Percentiles rank a stretch among this genome's conserved stretches.
Conservation (phyloP, 2,888 invertebrate species). For the Harpagoxenus sublaevis region DNA sequence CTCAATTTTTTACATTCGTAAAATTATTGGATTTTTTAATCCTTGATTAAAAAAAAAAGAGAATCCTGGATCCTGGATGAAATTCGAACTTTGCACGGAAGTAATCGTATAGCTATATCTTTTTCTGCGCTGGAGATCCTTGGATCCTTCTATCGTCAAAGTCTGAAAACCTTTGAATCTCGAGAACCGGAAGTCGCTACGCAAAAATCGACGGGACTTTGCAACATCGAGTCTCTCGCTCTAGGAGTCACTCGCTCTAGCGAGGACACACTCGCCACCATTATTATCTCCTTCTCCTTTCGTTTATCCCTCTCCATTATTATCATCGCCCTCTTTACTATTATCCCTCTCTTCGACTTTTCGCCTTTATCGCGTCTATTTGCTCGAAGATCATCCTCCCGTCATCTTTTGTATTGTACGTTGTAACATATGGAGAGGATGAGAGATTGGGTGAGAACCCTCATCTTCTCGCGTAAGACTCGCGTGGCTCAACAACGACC, state of each 20-base stretch:
- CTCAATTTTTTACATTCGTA: conserved; percentile 9
- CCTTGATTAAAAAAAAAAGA: conserved; percentile 18
- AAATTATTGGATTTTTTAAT: conserved; percentile 7
- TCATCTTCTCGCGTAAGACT: conserved; percentile 66
- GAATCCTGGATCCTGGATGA: conserved; percentile 8
- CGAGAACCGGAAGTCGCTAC: neutral
- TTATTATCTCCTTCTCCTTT: conserved; percentile 19
- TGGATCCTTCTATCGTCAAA: neutral
- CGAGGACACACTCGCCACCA: conserved; percentile 18
- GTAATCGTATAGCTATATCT: neutral
- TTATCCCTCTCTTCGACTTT: neutral
- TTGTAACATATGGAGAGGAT: conserved; percentile 17
- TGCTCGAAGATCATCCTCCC: conserved; percentile 50
- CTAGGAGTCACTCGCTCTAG: neutral
- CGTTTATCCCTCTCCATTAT: conserved; percentile 40
- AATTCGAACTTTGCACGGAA: neutral
- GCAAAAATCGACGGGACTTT: conserved; percentile 46
- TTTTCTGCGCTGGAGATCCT: neutral
- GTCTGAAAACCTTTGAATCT: conserved; percentile 3
- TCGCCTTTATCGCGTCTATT: conserved; percentile 14
- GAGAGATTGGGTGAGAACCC: conserved; percentile 50
- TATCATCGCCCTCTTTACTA: conserved; percentile 13
- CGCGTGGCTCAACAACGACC: conserved; percentile 82
- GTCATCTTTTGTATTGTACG: neutral
- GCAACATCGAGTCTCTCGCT: conserved; percentile 33